Base-by-base conservation (phyloP, 2,113 vertebrate genomes). In the Prietella phreatophila region DNA sequence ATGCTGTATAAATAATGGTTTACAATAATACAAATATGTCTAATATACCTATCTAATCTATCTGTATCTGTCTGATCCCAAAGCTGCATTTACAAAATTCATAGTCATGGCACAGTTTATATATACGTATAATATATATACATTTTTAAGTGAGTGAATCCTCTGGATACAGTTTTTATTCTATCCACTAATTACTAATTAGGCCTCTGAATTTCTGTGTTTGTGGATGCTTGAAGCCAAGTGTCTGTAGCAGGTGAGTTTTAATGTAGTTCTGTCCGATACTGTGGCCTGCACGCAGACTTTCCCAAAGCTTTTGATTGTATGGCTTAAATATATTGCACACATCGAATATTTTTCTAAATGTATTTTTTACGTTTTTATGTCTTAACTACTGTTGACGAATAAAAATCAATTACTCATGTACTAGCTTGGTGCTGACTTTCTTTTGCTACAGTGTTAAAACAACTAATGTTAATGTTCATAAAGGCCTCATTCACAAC, bases 281-380 rank as follows among this genome's bases (percentile, higher is more conserved):
- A 60, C 17, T 30, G 61, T 78, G 84, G 42, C 56, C 20, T 65
- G 20, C 85, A 53, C 60, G 0, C 63, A 71, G 50, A 81, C 55
- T 71, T 78, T 17, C 79, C 76, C 25, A 55, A 81, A 82, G 55
- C 53, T 76, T 89, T 82, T 75, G 82, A 82, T 47, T 87, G 82
- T 82, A 82, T 84, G 30, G 55, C 83, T 55, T 85, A 79, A 81
- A 53, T 63, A 80, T 71, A 42, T 90, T 90, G 83, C 89, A 90
- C 83, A 78, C 84, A 75, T 67, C 15, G 10, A 56, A 71, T 39
- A 84, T 58, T 75, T 85, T n/a, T 69, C 33, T 67, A 61, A 61
- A 56, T 85, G 58, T 82, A 76, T 63, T 87, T 60, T 60, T 50
- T 79, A 61, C 5, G 33, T 78, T 82, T 78, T 33, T 81, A 58